Evolutionary conservation across 2,888 invertebrate genomes (phyloP), one percentile per base, ranked within the genome.

Genomic region (Euspilapteryx auroguttella): DNA sequence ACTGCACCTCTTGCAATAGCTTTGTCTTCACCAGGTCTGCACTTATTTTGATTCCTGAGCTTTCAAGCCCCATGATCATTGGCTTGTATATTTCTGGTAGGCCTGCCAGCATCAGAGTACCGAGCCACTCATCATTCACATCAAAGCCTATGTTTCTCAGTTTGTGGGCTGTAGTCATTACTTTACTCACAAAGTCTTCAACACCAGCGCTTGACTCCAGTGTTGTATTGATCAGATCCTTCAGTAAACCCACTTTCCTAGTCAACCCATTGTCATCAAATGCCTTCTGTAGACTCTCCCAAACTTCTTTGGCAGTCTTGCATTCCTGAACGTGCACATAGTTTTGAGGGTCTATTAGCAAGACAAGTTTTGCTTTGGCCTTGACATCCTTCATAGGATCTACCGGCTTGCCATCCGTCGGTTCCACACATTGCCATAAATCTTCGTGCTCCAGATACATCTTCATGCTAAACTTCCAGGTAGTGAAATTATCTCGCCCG

Each of bases 111-210:
- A 38, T 32, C 7, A 34, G 25, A 1, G 37, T 38, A 3, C 35
- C 35, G 3, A 38, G 32, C 38, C 37, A 40, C 14, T 40, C 34
- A 30, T 37, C 35, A 24, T 34, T 25, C 0, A 40, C 32, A 3
- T 31, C 25, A 20, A 39, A 39, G 1, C 23, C 24, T 8, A 38
- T 38, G 12, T 37, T 38, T 4, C 39, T 24, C 1, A 39, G 29
- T 15, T 35, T 35, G 20, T 36, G 38, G 1, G 36, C 37, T 1
- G 34, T 33, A 1, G 23, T 24, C 33, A 38, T 37, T 7, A 39
- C 33, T 24, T 36, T 36, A 17, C 24, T 37, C 2, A 38, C 34
- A 23, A 37, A 38, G 5, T 33, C 32, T 20, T 38, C 34, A 2
- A 38, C 14, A 12, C 25, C 30, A 3, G 2, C 21, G n/a, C 28